Evolutionary conservation across 2,888 invertebrate species (phyloP), one percentile per base, ranked within the genome.

Genomic region (Blastobasis adustella): DNA sequence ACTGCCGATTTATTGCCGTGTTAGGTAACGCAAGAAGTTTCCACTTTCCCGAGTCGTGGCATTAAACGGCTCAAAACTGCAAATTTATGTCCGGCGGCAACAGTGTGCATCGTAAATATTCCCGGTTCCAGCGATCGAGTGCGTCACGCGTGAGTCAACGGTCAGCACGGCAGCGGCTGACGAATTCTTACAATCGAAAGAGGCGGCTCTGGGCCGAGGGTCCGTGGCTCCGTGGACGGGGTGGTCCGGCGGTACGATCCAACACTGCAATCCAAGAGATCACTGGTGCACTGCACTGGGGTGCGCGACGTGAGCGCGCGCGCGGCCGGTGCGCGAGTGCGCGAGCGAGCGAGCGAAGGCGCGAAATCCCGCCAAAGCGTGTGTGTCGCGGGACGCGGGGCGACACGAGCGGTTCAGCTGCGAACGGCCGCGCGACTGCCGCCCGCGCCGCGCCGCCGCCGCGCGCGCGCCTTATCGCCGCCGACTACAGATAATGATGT

Each of bases 181-280:
- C 23, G 23, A 23, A 66, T 79, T 79, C 79, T 82, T 79, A 83
- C 81, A 79, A 79, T 23, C 23, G 23, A 23, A 23, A 23, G 23
- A 23, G 23, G 23, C 23, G 23, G 23, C 23, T 23, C 23, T 23
- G 23, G 23, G 23, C 23, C 23, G 23, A 23, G 23, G 23, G 23
- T 23, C 23, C 23, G 23, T 1, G 23, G 23, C 1, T 1, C 23
- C 23, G 77, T 79, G 78, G 65, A 65, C 69, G 71, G 70, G 71
- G 70, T 66, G 65, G 23, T 23, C 23, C 23, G 23, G 23, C 23
- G 23, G 23, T 23, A 23, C 65, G 66, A 86, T 85, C 84, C 85
- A 82, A 80, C 87, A 88, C 87, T 88, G 87, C 87, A 88, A 88
- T 88, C 87, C 87, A 87, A 85, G 77, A 78, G 78, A 76, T 77